Conservation (phyloP, 2,797 vertebrate species). For the Lateolabrax maculatus region DNA sequence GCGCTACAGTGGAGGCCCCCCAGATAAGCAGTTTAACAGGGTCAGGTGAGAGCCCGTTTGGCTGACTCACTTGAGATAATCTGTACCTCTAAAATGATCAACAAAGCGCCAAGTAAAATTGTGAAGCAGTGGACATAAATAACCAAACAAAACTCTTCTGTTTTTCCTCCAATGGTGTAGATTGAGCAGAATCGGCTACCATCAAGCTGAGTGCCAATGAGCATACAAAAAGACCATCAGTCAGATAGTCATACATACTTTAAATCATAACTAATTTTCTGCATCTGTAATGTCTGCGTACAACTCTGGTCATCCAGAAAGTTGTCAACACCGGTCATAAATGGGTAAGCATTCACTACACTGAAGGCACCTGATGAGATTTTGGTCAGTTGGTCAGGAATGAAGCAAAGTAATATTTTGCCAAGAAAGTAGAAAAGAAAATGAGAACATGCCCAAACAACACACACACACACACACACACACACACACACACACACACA, state of each 20-base stretch:
- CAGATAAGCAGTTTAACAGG: conserved; percentile 75
- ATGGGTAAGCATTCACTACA: neutral
- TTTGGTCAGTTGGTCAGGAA: neutral
- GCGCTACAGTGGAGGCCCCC: conserved; percentile 44
- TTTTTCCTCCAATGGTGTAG: conserved; percentile 8
- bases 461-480: too few relatives aligned
- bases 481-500: too few relatives aligned
- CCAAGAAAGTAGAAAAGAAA: neutral
- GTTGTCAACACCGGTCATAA: neutral
- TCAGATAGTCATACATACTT: neutral
- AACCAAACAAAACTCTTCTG: conserved; percentile 26
- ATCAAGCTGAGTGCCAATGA: neutral
- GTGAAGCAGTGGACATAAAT: conserved; percentile 30
- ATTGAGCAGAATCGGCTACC: conserved; percentile 11
- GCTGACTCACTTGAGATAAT: conserved; percentile 68
- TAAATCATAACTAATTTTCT: neutral
- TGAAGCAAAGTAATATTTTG: neutral
- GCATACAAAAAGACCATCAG: neutral
- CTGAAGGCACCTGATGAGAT: neutral
- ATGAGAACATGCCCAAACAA: neutral
- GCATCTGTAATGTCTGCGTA: neutral
- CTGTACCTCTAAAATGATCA: conserved; percentile 67
- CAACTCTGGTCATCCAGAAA: neutral
- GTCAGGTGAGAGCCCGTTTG: conserved; percentile 72
- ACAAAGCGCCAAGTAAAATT: conserved; percentile 50